These are phyloP conservation scores for Poeciliopsis turrubarensis DNA, from an alignment of 2,113 vertebrate genomes.

Conservation along the genomic window DNA sequence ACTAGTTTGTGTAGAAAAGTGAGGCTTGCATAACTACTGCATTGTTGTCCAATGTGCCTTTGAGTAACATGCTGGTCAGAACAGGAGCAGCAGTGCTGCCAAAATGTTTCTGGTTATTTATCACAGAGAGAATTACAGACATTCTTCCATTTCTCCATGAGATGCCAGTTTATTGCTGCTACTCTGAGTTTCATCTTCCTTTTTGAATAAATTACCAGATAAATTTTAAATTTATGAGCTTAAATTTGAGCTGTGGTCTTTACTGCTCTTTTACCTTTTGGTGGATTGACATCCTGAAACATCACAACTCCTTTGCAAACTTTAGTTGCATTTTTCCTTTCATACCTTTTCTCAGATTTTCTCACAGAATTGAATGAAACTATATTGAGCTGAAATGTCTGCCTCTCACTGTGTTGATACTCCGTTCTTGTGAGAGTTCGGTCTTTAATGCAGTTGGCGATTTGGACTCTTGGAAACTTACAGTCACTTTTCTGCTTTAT, in stretches of 20 bases:
- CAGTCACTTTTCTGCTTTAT: slow-evolving; percentile 28
- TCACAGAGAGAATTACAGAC: too few relatives aligned
- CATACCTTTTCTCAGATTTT: neutral
- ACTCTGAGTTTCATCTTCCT: too few relatives aligned
- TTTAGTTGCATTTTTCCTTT: neutral
- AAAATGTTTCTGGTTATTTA: neutral
- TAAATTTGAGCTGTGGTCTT: neutral
- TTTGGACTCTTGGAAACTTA: slow-evolving; percentile 35
- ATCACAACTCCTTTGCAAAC: neutral
- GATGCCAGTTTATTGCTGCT: too few relatives aligned
- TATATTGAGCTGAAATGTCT: neutral
- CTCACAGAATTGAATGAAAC: neutral
- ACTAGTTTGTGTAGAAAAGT: neutral
- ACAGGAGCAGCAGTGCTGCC: neutral
- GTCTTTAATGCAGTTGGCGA: neutral
- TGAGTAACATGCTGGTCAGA: neutral
- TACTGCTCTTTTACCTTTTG: neutral
- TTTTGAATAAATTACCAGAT: neutral
- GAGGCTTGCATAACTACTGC: neutral
- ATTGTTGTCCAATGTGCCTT: neutral
- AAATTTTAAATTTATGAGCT: neutral
- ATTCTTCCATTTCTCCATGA: too few relatives aligned
- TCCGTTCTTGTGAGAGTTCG: neutral
- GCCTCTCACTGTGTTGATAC: neutral
- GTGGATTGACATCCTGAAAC: too few relatives aligned